phyloP scores from a whole-genome alignment of 2,888 invertebrate species.

The Papilio gigon region DNA sequence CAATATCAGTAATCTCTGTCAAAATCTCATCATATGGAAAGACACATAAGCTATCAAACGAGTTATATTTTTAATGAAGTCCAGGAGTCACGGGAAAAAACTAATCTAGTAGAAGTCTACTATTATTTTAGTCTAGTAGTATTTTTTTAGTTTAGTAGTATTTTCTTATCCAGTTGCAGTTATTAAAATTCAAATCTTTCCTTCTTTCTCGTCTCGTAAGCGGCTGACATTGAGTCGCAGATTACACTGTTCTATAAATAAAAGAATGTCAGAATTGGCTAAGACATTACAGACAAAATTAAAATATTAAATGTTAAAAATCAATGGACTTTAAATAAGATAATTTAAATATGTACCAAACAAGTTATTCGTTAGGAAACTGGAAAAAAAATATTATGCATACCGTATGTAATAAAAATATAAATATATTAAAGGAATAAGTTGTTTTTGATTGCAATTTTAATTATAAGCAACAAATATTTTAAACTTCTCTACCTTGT shows the following conservation, averaged over 20 bases:
- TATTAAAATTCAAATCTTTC: too few species aligned
- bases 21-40: too few species aligned
- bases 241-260: neutral
- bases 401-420: neutral
- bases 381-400: conserved; percentile 8
- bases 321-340: conserved; percentile 19
- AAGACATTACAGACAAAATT: neutral
- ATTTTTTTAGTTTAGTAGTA: too few species aligned
- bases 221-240: neutral
- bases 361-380: conserved; percentile 8
- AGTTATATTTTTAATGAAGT: too few species aligned
- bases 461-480: too few species aligned
- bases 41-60: too few species aligned
- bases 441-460: neutral
- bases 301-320: conserved; percentile 11
- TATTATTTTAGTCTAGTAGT: too few species aligned
- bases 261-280: neutral
- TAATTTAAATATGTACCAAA: conserved; percentile 5
- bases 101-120: too few species aligned
- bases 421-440: neutral
- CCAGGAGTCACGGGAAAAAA: too few species aligned
- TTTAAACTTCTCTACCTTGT: too few species aligned
- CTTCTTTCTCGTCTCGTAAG: neutral
- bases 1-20: too few species aligned
- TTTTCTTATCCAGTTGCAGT: too few species aligned